Base-by-base conservation (phyloP, 2,888 invertebrate genomes). In the Galeopsomyia nigrocyanea region DNA sequence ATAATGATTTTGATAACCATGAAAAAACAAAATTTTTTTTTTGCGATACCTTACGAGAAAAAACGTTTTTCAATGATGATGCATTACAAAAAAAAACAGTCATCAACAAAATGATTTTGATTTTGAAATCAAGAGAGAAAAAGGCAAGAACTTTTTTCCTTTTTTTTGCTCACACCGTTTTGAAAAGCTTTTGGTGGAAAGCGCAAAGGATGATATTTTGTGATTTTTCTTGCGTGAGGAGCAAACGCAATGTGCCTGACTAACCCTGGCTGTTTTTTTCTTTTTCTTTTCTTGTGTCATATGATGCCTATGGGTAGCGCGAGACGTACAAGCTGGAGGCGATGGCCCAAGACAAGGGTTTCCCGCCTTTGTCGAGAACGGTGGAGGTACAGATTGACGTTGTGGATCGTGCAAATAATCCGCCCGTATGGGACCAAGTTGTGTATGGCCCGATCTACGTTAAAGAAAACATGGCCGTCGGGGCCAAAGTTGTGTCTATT, bases 371-470 rank as follows among this genome's bases (percentile, higher is more conserved):
- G 90, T 95, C 95, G 89, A 93, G 97, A 90, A 94, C 95, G 88
- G 98, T 97, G 90, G 96, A 96, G 90, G 97, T 98, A 89, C 96
- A 96, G 90, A 97, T 98, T 90, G 96, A 96, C 91, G 97, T 98
- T 90, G 97, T 97, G 90, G 97, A 96, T 91, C 93, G 95, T 90
- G 97, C 95, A 87, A 97, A 95, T 93, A 98, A 96, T 92, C 97
- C 94, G 89, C 97, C 95, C 89, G 95, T 95, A 88, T 97, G 96
- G 97, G 97, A 95, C 91, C 94, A 96, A 91, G 92, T 92, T 89
- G 94, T 95, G 89, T 97, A 97, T 91, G 97, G 97, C 88, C 97
- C 97, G 87, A 95, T 96, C 92, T 95, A 93, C 94, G 95, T 96
- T 90, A 94, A 95, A 93, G 97, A 97, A 92, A 97, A 97, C 91